A percentile compares a stretch with the other conserved stretches of the same genome.
phyloP scores from a whole-genome alignment of 2,888 invertebrate species.

The Macroteleia sp. region DNA sequence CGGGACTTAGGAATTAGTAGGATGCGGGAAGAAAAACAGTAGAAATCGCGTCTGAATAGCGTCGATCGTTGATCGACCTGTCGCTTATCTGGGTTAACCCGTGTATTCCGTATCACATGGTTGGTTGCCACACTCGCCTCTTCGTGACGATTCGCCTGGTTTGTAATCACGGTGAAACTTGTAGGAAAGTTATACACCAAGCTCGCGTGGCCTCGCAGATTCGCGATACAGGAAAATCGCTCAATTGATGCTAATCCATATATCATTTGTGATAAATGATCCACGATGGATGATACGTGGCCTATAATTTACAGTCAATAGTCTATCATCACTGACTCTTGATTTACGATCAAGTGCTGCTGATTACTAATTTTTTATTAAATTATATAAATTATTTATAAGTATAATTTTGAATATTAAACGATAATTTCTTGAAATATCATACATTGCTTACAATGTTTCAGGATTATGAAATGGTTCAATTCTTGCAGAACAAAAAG shows the following conservation, averaged over 20 bases:
- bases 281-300: conserved; percentile 19
- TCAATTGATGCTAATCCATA: conserved; percentile 38
- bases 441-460: no score
- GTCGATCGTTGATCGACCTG: conserved; percentile 30
- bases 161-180: conserved; percentile 51
- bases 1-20: conserved; percentile 1
- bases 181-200: conserved; percentile 28
- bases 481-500: no score
- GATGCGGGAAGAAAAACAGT: conserved; percentile 17
- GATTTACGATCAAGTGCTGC: conserved; percentile 10
- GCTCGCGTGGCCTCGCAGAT: conserved; percentile 23
- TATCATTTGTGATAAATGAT: conserved; percentile 47
- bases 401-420: no score
- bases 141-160: conserved; percentile 45
- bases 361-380: no score
- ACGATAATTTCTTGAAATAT: no score
- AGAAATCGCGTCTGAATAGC: conserved; percentile 52
- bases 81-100: conserved; percentile 43
- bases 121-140: conserved; percentile 31
- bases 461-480: no score
- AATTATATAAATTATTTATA: no score
- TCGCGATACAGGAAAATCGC: conserved; percentile 23
- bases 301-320: conserved; percentile 31
- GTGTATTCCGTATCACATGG: conserved; percentile 31
- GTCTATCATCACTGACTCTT: conserved; percentile 21